phyloP scores from a whole-genome alignment of 2,797 vertebrate species.

The Hoplostethus mediterraneus region DNA sequence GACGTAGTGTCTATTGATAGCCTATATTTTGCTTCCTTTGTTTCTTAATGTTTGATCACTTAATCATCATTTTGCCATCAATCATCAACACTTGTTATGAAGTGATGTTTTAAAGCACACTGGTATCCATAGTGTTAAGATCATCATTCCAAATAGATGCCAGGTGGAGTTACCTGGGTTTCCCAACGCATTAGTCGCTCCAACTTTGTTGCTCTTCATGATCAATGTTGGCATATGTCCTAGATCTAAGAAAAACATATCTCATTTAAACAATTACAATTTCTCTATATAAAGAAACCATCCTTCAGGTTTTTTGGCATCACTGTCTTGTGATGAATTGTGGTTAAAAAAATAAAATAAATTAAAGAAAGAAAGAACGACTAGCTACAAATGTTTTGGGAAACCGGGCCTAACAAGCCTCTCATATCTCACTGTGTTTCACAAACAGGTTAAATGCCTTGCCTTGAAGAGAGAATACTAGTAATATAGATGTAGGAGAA shows the following conservation, averaged over 20 bases:
- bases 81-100: constrained; percentile 50
- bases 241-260: background rate
- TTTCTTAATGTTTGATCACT: constrained; percentile 35
- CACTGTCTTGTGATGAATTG: background rate
- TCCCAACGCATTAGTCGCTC: constrained; percentile 49
- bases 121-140: constrained; percentile 45
- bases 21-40: constrained; percentile 9
- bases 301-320: background rate
- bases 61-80: constrained; percentile 45
- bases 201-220: background rate
- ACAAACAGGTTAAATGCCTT: constrained; percentile 15
- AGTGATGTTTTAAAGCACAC: constrained; percentile 64
- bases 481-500: constrained; percentile 31
- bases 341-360: background rate
- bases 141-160: constrained; percentile 53
- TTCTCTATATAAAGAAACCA: background rate
- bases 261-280: background rate
- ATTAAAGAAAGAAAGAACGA: background rate
- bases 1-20: constrained; percentile 50
- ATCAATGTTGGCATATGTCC: background rate
- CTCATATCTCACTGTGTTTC: constrained; percentile 26
- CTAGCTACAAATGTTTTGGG: constrained; percentile 42
- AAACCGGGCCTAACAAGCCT: constrained; percentile 24
- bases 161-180: constrained; percentile 42
- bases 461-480: constrained; percentile 34